These are phyloP conservation scores for Cepaea nemoralis DNA, from an alignment of 1,140 invertebrate genomes.

Conservation along the genomic window DNA sequence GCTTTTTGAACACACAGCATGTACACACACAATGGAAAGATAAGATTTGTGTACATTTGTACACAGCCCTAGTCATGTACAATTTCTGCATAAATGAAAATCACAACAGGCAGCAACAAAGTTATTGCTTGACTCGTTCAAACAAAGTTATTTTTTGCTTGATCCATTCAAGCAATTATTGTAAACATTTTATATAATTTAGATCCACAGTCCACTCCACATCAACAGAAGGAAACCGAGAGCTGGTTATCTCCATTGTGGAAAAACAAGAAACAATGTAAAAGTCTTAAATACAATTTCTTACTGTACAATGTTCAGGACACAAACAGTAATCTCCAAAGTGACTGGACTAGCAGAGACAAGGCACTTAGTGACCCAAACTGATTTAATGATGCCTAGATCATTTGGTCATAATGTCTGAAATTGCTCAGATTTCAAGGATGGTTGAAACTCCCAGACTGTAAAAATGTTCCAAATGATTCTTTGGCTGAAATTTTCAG, in stretches of 20 bases:
- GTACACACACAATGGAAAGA: too few relatives aligned
- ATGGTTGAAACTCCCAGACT: too few relatives aligned
- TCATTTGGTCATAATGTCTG: not conserved
- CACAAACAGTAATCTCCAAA: not conserved
- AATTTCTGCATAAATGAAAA: not conserved
- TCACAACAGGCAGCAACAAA: not conserved
- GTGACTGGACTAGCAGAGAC: conserved; percentile 5
- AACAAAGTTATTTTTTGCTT: too few relatives aligned
- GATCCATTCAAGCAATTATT: too few relatives aligned
- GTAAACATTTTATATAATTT: too few relatives aligned
- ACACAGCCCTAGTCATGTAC: not conserved
- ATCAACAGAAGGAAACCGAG: not conserved
- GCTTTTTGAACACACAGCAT: too few relatives aligned
- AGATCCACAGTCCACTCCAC: not conserved
- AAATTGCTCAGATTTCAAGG: not conserved
- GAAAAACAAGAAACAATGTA: not conserved
- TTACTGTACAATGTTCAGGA: not conserved
- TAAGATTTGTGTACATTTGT: not conserved
- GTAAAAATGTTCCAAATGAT: too few relatives aligned
- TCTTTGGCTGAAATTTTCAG: not conserved
- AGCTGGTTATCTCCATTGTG: not conserved
- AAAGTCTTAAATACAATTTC: not conserved
- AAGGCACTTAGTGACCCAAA: not conserved
- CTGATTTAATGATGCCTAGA: not conserved
- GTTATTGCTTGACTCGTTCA: too few relatives aligned